These are phyloP conservation scores for Chiloscyllium plagiosum DNA, from an alignment of 2,113 vertebrate genomes.

Conservation along the genomic window DNA sequence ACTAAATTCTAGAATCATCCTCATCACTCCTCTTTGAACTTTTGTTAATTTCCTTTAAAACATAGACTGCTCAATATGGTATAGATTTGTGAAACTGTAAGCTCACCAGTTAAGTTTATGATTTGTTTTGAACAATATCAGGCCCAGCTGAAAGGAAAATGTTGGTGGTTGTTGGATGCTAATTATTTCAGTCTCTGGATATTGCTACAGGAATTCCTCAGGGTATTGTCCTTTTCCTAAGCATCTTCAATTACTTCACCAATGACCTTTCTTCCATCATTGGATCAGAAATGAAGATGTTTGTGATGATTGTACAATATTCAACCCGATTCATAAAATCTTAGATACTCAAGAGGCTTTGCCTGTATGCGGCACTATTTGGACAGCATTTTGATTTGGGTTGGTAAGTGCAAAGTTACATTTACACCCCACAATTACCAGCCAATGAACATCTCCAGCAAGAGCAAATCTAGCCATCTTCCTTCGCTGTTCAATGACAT, in stretches of 20 bases:
- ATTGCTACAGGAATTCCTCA: neutral
- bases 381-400: too few relatives aligned
- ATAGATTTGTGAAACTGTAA: neutral
- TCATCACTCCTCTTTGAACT: neutral
- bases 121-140: neutral
- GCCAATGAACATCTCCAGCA: too few relatives aligned
- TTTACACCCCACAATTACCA: too few relatives aligned
- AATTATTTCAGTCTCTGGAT: neutral
- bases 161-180: neutral
- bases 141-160: neutral
- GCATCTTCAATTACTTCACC: neutral
- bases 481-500: too few relatives aligned
- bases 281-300: neutral
- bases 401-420: too few relatives aligned
- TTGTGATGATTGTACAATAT: neutral
- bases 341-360: too few relatives aligned
- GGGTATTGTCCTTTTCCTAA: neutral
- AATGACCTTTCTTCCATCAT: neutral
- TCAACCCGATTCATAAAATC: neutral
- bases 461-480: too few relatives aligned
- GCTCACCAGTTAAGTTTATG: neutral
- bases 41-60: neutral
- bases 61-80: neutral
- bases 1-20: neutral
- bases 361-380: too few relatives aligned